Evolutionary conservation across 1,140 invertebrate species (phyloP), one percentile per base, ranked within the genome.

Genomic region (Orussus abietinus): DNA sequence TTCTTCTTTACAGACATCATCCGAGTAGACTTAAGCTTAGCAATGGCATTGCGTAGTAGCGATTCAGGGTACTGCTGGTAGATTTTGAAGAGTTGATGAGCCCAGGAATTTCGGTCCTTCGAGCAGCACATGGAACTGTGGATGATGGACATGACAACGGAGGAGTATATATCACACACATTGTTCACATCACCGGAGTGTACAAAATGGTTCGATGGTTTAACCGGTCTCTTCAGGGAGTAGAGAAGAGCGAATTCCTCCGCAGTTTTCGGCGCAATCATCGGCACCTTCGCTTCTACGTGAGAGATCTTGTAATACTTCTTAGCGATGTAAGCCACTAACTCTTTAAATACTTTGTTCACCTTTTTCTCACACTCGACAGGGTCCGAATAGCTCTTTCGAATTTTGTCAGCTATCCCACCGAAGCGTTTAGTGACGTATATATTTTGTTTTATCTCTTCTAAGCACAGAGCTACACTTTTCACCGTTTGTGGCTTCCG

Each of bases 31-130:
- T 77, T 64, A 3, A 84, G 74, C 49, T 80, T 77, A 0, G 67
- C 57, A 47, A 86, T 76, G 0, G 80, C 80, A 0, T 67, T 67
- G 30, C 77, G 59, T 2, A 87, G 55, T 0, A 83, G 53, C 25
- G 65, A 68, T 38, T 87, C 83, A 0, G 80, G 76, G 65, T 82
- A 87, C 44, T 83, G 77, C 46, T 86, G 82, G 50, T 85, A 87
- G 17, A 86, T 76, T 47, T 79, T 77, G 44, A 83, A 85, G n/a
- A 86, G 59, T 21, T 85, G 81, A 51, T 80, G 79, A 1, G 77
- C 77, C 68, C 77, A 82, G 1, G 75, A 75, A 4, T 75, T 74
- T 51, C 79, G 77, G 45, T 85, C 80, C 14, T 76, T 73, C 12
- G 69, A 70, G 38, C 76, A 78, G 38, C 78, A 80, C 47, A 88